Percentiles rank a stretch among this genome's conserved stretches.
These are phyloP conservation scores for Drosophila carrolli DNA, from an alignment of 1,140 invertebrate genomes.

Conservation along the genomic window DNA sequence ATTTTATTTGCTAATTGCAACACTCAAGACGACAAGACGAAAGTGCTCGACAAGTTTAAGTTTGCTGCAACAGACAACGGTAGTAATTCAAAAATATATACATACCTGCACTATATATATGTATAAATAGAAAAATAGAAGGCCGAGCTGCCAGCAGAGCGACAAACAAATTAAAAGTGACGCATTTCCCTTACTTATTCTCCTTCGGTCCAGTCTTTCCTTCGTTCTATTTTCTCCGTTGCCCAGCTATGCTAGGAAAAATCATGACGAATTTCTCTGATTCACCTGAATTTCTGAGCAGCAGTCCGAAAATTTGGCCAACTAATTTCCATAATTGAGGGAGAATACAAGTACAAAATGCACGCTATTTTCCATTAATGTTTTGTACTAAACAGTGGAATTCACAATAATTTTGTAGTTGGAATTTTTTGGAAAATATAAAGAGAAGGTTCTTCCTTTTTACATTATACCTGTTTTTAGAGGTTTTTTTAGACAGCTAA, in stretches of 20 bases:
- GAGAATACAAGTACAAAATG: background rate
- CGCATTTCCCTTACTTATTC: constrained; percentile 53
- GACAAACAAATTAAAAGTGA: constrained; percentile 81
- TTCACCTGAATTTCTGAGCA: constrained; percentile 4
- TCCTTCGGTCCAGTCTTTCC: constrained; percentile 1
- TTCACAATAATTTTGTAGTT: background rate
- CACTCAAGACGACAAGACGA: constrained; percentile 65
- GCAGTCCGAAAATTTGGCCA: background rate
- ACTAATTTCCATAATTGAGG: constrained; percentile 1
- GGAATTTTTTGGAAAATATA: too few relatives aligned
- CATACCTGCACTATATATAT: constrained; percentile 10
- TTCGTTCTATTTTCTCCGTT: constrained; percentile 1
- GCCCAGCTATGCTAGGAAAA: background rate
- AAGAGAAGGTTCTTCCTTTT: too few relatives aligned
- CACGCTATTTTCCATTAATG: background rate
- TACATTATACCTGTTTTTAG: too few relatives aligned
- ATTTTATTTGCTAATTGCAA: constrained; percentile 83
- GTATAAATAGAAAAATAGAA: constrained; percentile 11
- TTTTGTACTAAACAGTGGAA: background rate
- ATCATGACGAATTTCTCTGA: constrained; percentile 7
- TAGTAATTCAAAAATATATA: constrained; percentile 19
- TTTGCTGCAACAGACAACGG: constrained; percentile 44
- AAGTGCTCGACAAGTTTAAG: constrained; percentile 68
- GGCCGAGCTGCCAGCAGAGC: constrained; percentile 18
- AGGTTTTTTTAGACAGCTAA: too few relatives aligned